phyloP scores from a whole-genome alignment of 1,140 invertebrate genomes.

The Bombus sibiricus region DNA sequence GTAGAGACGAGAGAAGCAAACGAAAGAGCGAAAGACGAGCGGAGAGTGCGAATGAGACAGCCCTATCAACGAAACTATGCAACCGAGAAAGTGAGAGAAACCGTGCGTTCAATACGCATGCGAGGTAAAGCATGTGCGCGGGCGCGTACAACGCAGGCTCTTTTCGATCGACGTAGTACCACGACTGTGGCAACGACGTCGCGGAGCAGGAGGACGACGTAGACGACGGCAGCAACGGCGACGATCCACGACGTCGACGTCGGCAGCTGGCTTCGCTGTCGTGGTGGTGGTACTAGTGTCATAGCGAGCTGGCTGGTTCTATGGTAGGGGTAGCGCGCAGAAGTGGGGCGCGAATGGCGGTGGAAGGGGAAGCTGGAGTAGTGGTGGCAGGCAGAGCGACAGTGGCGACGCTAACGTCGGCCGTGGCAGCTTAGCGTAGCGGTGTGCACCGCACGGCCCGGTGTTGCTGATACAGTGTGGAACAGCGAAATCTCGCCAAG shows the following conservation, averaged over 20 bases:
- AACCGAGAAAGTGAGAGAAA: conserved; percentile 28
- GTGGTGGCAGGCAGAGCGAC: conserved; percentile 45
- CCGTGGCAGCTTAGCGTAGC: conserved; percentile 57
- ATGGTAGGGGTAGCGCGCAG: background rate
- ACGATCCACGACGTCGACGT: conserved; percentile 36
- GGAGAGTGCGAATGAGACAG: background rate
- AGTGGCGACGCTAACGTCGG: conserved; percentile 60
- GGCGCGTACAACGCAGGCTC: conserved; percentile 68
- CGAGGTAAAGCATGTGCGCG: conserved; percentile 77
- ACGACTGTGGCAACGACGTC: conserved; percentile 67
- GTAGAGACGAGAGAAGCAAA: background rate
- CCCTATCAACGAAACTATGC: background rate
- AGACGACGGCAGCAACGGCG: conserved; percentile 11
- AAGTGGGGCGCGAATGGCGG: background rate
- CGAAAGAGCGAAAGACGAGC: background rate
- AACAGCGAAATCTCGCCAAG: conserved; percentile 63
- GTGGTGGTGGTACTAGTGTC: conserved; percentile 26
- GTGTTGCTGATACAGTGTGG: conserved; percentile 61
- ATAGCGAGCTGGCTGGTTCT: background rate
- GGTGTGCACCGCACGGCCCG: conserved; percentile 57
- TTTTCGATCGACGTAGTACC: conserved; percentile 81
- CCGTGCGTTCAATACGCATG: conserved; percentile 79
- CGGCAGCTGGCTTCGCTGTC: background rate
- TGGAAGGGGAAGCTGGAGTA: conserved; percentile 5
- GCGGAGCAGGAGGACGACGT: conserved; percentile 40